A percentile compares a stretch with the other conserved stretches of the same genome.
These are phyloP conservation scores for Sebastes umbrosus DNA, from an alignment of 2,797 vertebrate species.

Conservation along the genomic window DNA sequence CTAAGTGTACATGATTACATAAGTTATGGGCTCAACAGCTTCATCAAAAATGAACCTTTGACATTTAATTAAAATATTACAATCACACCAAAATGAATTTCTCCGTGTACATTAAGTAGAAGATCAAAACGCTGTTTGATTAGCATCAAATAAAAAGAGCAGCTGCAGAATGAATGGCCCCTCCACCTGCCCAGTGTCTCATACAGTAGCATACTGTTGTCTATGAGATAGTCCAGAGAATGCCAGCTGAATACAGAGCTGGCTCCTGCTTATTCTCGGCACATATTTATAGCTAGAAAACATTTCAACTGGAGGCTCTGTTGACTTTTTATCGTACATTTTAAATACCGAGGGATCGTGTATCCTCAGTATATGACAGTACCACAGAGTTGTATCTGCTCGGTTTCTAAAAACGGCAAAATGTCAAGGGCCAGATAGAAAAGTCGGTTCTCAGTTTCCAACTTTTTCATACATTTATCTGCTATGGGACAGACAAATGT, in stretches of 20 bases:
- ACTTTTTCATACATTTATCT: slow-evolving; percentile 7
- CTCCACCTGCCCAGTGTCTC: slow-evolving; percentile 22
- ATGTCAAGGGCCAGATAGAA: slow-evolving; percentile 6
- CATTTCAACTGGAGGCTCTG: slow-evolving; percentile 30
- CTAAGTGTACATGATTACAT: not conserved
- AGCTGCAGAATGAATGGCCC: slow-evolving; percentile 27
- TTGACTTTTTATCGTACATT: slow-evolving; percentile 44
- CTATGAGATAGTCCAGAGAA: slow-evolving; percentile 41
- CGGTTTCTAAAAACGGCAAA: not conserved
- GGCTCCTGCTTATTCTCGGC: slow-evolving; percentile 56
- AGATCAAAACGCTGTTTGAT: slow-evolving; percentile 32
- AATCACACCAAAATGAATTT: not conserved
- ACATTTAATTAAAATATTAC: slow-evolving; percentile 15
- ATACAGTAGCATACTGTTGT: slow-evolving; percentile 51
- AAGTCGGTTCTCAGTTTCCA: not conserved
- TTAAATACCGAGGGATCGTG: slow-evolving; percentile 30
- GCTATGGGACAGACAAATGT: slow-evolving; percentile 2
- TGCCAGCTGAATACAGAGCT: slow-evolving; percentile 58
- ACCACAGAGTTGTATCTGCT: not conserved
- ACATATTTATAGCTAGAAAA: slow-evolving; percentile 54
- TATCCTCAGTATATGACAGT: not conserved
- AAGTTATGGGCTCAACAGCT: not conserved
- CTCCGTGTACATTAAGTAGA: not conserved
- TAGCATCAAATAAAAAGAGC: slow-evolving; percentile 35
- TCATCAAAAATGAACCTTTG: not conserved